Conservation (phyloP, 2,113 vertebrate species). For the Sciurus niger region DNA sequence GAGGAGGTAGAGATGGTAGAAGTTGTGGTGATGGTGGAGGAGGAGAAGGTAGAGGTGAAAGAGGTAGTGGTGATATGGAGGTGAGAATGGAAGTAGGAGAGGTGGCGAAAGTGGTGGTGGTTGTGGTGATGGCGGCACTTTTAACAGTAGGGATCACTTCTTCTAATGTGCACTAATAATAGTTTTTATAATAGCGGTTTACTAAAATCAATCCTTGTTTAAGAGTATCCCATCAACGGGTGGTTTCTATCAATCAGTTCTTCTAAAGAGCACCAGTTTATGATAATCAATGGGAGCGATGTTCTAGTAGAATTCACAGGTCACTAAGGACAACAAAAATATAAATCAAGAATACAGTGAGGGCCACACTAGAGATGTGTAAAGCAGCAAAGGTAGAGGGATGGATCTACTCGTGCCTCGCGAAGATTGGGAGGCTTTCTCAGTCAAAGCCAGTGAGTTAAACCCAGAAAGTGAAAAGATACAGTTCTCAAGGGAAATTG, state of each 20-base stretch:
- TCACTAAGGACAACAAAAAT: neutral
- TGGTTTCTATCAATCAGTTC: neutral
- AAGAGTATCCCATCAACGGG: neutral
- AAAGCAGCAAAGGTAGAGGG: neutral
- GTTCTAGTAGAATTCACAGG: neutral
- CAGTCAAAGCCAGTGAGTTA: neutral
- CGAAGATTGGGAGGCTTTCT: neutral
- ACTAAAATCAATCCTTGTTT: neutral
- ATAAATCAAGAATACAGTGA: neutral
- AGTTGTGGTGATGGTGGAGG: too few species aligned
- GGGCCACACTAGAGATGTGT: neutral
- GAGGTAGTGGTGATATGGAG: neutral
- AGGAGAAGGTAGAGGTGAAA: too few species aligned
- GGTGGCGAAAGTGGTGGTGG: too few species aligned
- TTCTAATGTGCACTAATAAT: neutral
- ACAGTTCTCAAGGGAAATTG: neutral
- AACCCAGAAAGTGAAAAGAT: neutral
- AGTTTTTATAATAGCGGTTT: neutral
- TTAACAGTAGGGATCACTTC: neutral
- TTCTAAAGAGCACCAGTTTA: neutral
- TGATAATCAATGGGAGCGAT: neutral
- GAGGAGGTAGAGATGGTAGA: neutral
- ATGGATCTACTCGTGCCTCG: neutral
- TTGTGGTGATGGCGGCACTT: neutral
- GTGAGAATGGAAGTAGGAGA: too few species aligned